These are phyloP conservation scores for Melanotus villosus DNA, from an alignment of 2,888 invertebrate species.

Conservation along the genomic window DNA sequence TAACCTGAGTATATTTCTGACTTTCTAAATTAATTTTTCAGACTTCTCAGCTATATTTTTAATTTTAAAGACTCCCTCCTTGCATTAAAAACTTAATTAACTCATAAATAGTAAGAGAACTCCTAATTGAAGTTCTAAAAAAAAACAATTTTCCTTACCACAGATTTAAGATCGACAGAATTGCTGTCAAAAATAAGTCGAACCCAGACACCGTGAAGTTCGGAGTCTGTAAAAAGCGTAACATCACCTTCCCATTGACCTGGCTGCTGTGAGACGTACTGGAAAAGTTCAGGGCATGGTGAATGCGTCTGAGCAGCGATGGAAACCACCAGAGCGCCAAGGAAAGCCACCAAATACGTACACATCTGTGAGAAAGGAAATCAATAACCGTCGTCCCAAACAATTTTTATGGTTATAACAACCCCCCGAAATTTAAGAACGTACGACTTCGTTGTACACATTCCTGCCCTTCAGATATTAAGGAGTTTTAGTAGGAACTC, in stretches of 20 bases:
- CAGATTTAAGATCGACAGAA: slow-evolving; percentile 47
- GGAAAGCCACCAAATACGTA: slow-evolving; percentile 7
- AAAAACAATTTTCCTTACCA: slow-evolving; percentile 51
- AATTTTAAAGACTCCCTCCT: too few relatives aligned
- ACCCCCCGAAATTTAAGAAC: neutral
- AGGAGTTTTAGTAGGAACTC: slow-evolving; percentile 6
- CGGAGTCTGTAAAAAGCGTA: slow-evolving; percentile 53
- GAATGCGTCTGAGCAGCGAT: slow-evolving; percentile 38
- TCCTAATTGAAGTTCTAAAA: neutral
- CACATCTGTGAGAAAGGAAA: slow-evolving; percentile 29
- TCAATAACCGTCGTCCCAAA: slow-evolving; percentile 10
- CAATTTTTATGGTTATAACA: slow-evolving; percentile 3
- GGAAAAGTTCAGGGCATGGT: slow-evolving; percentile 59
- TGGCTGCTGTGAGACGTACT: slow-evolving; percentile 53
- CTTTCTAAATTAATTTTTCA: too few relatives aligned
- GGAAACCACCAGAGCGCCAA: slow-evolving; percentile 18
- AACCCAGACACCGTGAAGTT: slow-evolving; percentile 59
- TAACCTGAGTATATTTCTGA: too few relatives aligned
- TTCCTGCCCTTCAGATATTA: neutral
- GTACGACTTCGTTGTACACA: slow-evolving; percentile 6
- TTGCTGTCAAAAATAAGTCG: slow-evolving; percentile 56
- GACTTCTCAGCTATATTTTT: too few relatives aligned
- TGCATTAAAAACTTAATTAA: too few relatives aligned
- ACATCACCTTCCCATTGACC: slow-evolving; percentile 56
- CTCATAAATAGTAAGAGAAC: too few relatives aligned